Base-by-base conservation (phyloP, 2,888 invertebrate species). In the Scaptomyza caliginosa region DNA sequence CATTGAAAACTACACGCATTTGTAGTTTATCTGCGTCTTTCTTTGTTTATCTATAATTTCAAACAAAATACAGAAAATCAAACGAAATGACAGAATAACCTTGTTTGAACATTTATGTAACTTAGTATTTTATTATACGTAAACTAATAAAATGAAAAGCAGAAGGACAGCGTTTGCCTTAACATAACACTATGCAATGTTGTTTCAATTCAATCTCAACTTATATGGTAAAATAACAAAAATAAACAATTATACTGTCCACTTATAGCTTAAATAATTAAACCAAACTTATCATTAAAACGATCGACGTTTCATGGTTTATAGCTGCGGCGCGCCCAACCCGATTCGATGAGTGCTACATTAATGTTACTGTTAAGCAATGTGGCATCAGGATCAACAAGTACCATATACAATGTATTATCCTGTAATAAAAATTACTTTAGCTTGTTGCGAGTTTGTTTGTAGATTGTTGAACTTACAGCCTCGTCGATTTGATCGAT, bases 111-210 rank as follows among this genome's bases (percentile, higher is more conserved):
- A 85, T 81, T 83, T 86, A 83, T 83, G 81, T 83, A 89, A 87
- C 89, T 90, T 89, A 88, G 89, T 90, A 90, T 90, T 90, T 90
- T 90, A 90, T 89, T 90, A 90, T 89, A 90, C 89, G 89, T 89
- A 89, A 90, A 90, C 89, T 87, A 90, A 90, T 89, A 90, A 89
- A 89, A 89, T 76, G 88, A 89, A 89, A 88, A 90, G 89, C 89
- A 90, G 90, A 89, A 90, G 90, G 90, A 90, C 89, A 90, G 88
- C 89, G 90, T 90, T 89, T 90, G 89, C 89, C 89, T 89, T 89
- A 89, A 88, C 86, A 86, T 38, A 74, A 67, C 8, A 89, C 89
- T 59, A 71, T 10, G 59, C 59, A 4, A 74, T 62, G 10, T 13
- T 60, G 63, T 56, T 74, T 74, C 11, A 86, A 74, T 60, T 82